Base-by-base conservation (phyloP, 2,113 vertebrate genomes). In the Malaclemys terrapin region DNA sequence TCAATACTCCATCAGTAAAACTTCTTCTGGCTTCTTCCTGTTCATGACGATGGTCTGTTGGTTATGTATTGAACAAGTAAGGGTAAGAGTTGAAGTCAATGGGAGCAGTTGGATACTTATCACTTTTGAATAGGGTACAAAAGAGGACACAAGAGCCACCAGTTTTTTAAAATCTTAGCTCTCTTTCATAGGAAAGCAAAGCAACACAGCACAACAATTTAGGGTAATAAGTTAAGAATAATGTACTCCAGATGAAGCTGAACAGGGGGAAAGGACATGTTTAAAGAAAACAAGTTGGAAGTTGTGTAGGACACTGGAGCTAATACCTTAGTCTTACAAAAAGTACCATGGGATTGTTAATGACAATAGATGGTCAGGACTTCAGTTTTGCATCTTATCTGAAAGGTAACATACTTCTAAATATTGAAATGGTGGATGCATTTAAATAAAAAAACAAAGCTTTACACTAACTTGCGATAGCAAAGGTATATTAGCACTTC, bases 261-360 rank as follows among this genome's bases (percentile, higher is more conserved):
- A 91, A 1, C 85, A 42, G 87, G 47, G 25, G 82, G 91, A 89
- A 27, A 95, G 27, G 11, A 72, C 80, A 1, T 24, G 10, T 88
- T 14, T 90, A 57, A 95, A 93, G 75, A 96, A 82, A 87, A 82
- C 12, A 93, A 88, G 6, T 45, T 47, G n/a, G 16, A 38, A 89
- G 80, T 89, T 69, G 50, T 85, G 85, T 87, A 47, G 47, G 59
- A 65, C 82, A 47, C 45, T 85, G 86, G 82, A 83, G 19, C 35
- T 90, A 96, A 82, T 4, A 6, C 24, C 80, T 75, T 2, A 59
- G 75, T 85, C 96, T 90, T 91, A 16, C 0, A 1, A 54, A 38
- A n/a, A 80, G 42, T 76, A 56, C 88, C 80, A 82, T 47, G 42
- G 57, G 75, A 76, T 72, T 91, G 59, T 89, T 82, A 90, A 91